Base-by-base conservation (phyloP, 2,797 vertebrate genomes). In the Aldrovandia affinis region DNA sequence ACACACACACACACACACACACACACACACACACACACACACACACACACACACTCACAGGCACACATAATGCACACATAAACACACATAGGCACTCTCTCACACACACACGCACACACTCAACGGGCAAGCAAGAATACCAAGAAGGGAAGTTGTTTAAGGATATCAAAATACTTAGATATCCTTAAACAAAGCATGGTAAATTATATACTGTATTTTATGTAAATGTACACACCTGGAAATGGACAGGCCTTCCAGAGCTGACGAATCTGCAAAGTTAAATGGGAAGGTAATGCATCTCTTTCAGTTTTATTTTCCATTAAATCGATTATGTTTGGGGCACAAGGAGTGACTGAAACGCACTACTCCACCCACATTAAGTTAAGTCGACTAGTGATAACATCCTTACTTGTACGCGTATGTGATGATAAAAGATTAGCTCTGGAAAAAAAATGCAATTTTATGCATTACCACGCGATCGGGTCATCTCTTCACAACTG, bases 231-330 rank as follows among this genome's bases (percentile, higher is more conserved):
- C 36, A 52, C 18, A 20, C 79, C 30, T 81, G 28, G 14, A 81
- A 61, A 81, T 82, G 63, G 81, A 82, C n/a, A 82, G 39, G 9
- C 14, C 63, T 47, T 61, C n/a, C 18, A 59, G 47, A 52, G 39
- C n/a, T 63, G 86, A 88, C 12, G 87, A 52, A 81, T 42, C 84
- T 15, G 25, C 3, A 1, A 78, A 81, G 25, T 36, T 86, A 85
- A 89, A 88, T 81, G 90, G 81, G 84, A 14, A 85, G 90, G 93
- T 94, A 84, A 85, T 91, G 87, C 50, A 82, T 59, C 18, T 50
- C 55, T 83, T 55, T 42, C n/a, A 18, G n/a, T 50, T n/a, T 2
- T 9, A 25, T 73, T 55, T 73, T 10, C 42, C 8, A 1, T 42
- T 7, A 44, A 44, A 75, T 75, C 70, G 44, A 18, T 44, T 75